Percentiles rank a stretch among this genome's conserved stretches.
Conservation (phyloP, 2,113 vertebrate genomes). For the Oriolus oriolus region DNA sequence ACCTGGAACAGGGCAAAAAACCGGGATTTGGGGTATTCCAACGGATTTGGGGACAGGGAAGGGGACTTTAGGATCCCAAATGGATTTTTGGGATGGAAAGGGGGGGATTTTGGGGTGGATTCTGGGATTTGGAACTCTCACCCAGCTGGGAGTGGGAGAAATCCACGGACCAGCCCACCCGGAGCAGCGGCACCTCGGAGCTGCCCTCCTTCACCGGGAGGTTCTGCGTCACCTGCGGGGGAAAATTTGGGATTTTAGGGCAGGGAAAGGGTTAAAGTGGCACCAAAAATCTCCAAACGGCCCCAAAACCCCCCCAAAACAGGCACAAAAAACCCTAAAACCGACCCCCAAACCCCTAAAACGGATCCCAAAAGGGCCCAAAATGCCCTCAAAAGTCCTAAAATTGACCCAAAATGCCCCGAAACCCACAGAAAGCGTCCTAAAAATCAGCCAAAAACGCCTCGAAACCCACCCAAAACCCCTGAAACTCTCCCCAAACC, state of each 20-base stretch:
- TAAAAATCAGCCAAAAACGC: neutral
- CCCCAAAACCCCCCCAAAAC: accelerated
- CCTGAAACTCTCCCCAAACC: no score
- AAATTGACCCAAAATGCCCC: neutral
- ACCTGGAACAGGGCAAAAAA: accelerated
- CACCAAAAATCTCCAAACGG: accelerated
- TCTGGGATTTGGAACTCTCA: neutral
- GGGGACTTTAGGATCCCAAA: accelerated
- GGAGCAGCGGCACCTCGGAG: neutral
- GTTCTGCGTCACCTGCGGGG: neutral
- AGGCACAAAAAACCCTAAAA: accelerated
- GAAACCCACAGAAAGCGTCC: accelerated
- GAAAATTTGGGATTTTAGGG: accelerated
- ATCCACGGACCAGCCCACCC: neutral
- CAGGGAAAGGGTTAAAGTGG: accelerated
- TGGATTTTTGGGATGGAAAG: neutral
- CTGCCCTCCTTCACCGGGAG: neutral
- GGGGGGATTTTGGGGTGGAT: no score
- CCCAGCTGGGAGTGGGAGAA: neutral
- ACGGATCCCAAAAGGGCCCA: neutral
- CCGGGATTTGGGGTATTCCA: accelerated
- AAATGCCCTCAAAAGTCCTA: neutral
- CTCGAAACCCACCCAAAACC: no score
- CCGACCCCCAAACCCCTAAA: no score
- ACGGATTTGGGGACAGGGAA: no score